Evolutionary conservation across 1,140 invertebrate species (phyloP).

Genomic region (Forficula auricularia): DNA sequence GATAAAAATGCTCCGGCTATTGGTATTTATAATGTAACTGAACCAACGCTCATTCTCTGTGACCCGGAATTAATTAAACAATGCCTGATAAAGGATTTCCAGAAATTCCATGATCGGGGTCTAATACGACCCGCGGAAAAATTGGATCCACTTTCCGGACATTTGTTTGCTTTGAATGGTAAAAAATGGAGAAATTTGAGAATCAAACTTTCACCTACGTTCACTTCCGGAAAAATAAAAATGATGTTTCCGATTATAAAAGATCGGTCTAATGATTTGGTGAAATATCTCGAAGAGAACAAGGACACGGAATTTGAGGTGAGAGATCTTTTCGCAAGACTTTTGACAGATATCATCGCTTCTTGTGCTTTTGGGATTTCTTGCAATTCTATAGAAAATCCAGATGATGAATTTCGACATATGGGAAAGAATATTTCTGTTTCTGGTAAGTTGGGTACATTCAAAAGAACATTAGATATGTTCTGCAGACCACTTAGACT

Average conservation of each 20-base stretch:
- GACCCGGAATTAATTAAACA: too few relatives aligned
- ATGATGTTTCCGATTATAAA: constrained; percentile 1
- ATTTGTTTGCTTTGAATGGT: too few relatives aligned
- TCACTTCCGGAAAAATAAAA: constrained; percentile 23
- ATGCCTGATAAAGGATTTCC: too few relatives aligned
- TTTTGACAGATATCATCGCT: constrained; percentile 17
- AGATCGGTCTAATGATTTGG: background rate
- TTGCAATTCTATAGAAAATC: constrained; percentile 13
- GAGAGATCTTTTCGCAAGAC: constrained; percentile 6
- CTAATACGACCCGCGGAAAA: too few relatives aligned
- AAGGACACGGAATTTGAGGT: background rate
- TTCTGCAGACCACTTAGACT: background rate
- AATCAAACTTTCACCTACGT: too few relatives aligned
- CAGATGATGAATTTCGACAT: constrained; percentile 3
- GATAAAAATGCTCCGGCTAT: too few relatives aligned
- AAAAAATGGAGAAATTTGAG: too few relatives aligned
- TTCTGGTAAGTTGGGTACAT: background rate
- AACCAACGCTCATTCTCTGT: too few relatives aligned
- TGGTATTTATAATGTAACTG: too few relatives aligned
- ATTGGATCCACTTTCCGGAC: too few relatives aligned
- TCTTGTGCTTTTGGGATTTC: constrained; percentile 16
- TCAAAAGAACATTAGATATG: background rate
- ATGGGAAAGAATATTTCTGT: constrained; percentile 2
- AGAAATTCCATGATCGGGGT: too few relatives aligned
- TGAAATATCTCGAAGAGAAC: background rate